These are phyloP conservation scores for Phoeniculus purpureus DNA, from an alignment of 2,797 vertebrate genomes.

Conservation along the genomic window DNA sequence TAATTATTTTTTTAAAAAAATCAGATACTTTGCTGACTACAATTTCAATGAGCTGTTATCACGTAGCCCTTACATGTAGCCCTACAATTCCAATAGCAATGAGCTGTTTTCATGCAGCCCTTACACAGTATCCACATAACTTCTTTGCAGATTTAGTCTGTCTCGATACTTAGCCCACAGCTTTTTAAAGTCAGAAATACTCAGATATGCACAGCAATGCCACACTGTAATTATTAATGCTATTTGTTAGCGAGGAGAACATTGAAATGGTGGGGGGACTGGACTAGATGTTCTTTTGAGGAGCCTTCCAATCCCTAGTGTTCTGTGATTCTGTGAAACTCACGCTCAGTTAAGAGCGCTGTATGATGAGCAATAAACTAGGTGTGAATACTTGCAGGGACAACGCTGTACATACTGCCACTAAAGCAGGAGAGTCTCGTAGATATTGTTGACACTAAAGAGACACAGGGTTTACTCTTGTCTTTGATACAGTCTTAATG, in stretches of 20 bases:
- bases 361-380: not conserved
- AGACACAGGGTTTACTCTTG: not conserved
- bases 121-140: not conserved
- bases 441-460: not conserved
- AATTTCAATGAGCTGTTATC: not conserved
- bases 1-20: no score
- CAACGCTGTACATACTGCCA: not conserved
- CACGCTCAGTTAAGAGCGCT: not conserved
- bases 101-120: not conserved
- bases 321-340: no score
- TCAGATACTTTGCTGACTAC: no score
- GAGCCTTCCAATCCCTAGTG: no score
- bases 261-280: no score
- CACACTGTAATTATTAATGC: no score
- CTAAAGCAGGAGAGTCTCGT: not conserved
- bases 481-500: not conserved
- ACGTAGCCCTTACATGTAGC: no score
- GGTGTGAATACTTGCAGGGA: not conserved
- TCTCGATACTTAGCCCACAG: not conserved
- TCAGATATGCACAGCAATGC: not conserved
- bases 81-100: no score
- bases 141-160: not conserved
- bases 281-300: no score
- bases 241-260: not conserved
- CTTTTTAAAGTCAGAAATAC: not conserved